phyloP scores from a whole-genome alignment of 2,113 vertebrate genomes.

The Nymphicus hollandicus region DNA sequence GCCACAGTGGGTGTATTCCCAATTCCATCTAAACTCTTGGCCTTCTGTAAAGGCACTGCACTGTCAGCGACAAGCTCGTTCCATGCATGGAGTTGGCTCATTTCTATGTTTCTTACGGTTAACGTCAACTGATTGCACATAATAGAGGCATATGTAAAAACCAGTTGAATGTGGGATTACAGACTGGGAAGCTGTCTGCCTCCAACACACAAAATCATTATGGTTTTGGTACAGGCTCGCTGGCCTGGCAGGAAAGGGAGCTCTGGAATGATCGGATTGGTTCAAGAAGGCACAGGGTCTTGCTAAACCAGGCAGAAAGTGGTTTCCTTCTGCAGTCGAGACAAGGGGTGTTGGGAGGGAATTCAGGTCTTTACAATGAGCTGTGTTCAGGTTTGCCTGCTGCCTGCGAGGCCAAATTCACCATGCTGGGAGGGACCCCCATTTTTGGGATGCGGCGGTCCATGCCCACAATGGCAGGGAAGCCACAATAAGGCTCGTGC shows the following conservation, averaged over 20 bases:
- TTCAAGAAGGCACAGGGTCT: background rate
- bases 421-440: background rate
- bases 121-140: background rate
- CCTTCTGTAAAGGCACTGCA: accelerated
- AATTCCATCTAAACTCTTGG: accelerated
- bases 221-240: background rate
- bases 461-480: background rate
- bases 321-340: accelerated
- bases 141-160: background rate
- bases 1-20: accelerated
- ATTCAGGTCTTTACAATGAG: accelerated
- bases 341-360: background rate
- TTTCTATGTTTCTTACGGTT: accelerated
- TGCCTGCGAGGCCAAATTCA: background rate
- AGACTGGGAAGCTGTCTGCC: background rate
- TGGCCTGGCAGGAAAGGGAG: background rate
- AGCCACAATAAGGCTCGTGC: accelerated
- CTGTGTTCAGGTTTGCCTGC: background rate
- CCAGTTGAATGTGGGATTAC: background rate
- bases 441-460: accelerated
- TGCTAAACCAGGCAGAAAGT: background rate
- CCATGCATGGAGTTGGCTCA: accelerated
- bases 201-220: accelerated
- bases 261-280: background rate
- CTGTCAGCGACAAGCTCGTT: background rate